Conservation (phyloP, 2,888 invertebrate species). For the Spodoptera picta region DNA sequence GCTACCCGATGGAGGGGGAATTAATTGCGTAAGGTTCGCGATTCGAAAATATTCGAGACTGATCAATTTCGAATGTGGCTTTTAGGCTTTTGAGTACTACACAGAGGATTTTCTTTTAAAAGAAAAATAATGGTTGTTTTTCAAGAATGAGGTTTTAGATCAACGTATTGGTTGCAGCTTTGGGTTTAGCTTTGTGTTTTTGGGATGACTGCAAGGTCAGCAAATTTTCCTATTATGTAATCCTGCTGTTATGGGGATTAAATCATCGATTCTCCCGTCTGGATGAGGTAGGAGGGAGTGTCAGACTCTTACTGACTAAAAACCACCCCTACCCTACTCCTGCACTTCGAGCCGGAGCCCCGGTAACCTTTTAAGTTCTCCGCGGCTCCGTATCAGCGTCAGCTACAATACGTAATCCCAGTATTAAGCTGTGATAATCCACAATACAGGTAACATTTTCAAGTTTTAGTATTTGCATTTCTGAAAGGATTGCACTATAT, state of each 20-base stretch:
- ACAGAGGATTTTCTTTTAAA: conserved; percentile 15
- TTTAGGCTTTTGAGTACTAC: conserved; percentile 39
- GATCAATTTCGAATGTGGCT: conserved; percentile 52
- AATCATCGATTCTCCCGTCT: too few species aligned
- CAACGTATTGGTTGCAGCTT: conserved; percentile 20
- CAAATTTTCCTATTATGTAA: too few species aligned
- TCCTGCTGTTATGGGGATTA: too few species aligned
- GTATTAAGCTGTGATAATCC: neutral
- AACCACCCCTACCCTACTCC: too few species aligned
- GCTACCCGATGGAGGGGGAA: conserved; percentile 59
- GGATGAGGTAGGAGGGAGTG: too few species aligned
- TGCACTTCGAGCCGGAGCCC: too few species aligned
- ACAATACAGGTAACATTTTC: conserved; percentile 16
- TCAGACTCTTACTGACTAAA: too few species aligned
- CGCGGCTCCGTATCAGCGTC: too few species aligned
- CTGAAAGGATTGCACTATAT: too few species aligned
- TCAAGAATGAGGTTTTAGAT: conserved; percentile 17
- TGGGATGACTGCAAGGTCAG: neutral
- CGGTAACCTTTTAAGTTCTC: too few species aligned
- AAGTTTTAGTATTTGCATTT: neutral
- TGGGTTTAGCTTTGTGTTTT: conserved; percentile 4
- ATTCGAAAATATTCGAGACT: conserved; percentile 48
- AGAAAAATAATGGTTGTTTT: conserved; percentile 25
- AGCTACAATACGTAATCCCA: too few species aligned
- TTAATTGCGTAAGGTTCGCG: conserved; percentile 60